Evolutionary conservation across 2,888 invertebrate genomes (phyloP), one percentile per base, ranked within the genome.

Genomic region (Achlya flavicornis): DNA sequence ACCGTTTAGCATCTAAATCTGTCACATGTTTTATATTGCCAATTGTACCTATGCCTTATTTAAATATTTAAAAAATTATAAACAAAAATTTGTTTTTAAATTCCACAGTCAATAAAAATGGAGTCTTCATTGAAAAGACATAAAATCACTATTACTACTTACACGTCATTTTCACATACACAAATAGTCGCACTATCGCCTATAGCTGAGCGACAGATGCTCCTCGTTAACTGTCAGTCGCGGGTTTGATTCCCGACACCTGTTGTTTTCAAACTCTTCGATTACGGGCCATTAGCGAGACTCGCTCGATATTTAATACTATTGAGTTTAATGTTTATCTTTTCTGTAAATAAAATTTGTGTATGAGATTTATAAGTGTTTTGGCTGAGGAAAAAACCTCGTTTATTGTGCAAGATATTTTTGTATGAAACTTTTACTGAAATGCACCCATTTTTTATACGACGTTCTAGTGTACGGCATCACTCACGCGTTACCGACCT

Each of bases 171-270:
- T 41, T 41, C 12, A 12, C 60, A 41, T 19, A 60, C 75, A 64
- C 72, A 82, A 86, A 88, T 87, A 89, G 85, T 72, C 46, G 6
- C 46, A n/a, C 80, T 76, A 83, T 81, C 78, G 78, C 72, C 75
- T 69, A 80, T 76, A n/a, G 46, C 46, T n/a, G 46, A 77, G 75
- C 67, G 76, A 83, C 93, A 92, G 89, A 87, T 93, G 93, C 72
- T 72, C 60, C 79, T 67, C 79, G 86, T 92, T 60, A 76, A 87
- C 87, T 87, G 91, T 89, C 91, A 71, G 78, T 72, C 79, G 65
- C 73, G 78, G 85, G 89, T 92, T 92, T 93, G 93, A 93, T 87
- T 89, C 90, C 84, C 74, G 76, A 63, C 93, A 93, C 92, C 93
- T 92, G 93, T 88, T 92, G 90, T 90, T 89, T 89, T 88, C 83